Percentiles rank a stretch among this genome's conserved stretches.
Conservation (phyloP, 2,113 vertebrate species). For the Coptodon bakossiorum region DNA sequence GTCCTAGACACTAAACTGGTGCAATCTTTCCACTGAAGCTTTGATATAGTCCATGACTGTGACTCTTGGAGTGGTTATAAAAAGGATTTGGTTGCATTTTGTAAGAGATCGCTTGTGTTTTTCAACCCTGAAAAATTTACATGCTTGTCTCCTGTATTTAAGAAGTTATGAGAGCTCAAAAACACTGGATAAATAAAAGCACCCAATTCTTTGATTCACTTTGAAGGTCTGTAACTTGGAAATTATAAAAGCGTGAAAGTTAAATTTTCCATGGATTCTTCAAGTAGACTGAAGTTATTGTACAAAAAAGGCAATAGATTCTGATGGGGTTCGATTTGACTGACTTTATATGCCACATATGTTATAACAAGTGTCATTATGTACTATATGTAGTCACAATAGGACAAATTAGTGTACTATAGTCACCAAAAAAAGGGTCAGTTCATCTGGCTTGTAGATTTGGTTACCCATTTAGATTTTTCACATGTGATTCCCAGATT, state of each 20-base stretch:
- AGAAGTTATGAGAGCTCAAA: background rate
- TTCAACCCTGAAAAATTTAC: background rate
- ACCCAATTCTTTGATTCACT: background rate
- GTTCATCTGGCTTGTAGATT: background rate
- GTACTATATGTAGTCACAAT: background rate
- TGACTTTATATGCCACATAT: background rate
- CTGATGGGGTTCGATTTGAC: rapidly evolving
- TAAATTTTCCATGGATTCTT: background rate
- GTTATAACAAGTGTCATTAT: rapidly evolving
- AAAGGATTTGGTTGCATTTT: background rate
- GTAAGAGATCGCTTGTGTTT: background rate
- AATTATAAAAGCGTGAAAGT: background rate
- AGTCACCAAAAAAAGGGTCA: background rate
- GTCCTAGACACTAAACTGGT: rapidly evolving
- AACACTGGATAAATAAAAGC: background rate
- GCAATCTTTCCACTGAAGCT: background rate
- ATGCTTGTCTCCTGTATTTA: background rate
- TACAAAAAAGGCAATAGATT: background rate
- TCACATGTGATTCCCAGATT: background rate
- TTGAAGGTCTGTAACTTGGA: background rate
- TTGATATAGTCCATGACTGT: background rate
- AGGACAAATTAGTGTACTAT: background rate
- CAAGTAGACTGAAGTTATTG: too few species aligned
- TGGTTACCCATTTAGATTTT: background rate
- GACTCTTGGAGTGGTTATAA: background rate